Percentiles rank a stretch among this genome's conserved stretches.
These are phyloP conservation scores for Delphinapterus leucas DNA, from an alignment of 2,113 vertebrate genomes.

Conservation along the genomic window DNA sequence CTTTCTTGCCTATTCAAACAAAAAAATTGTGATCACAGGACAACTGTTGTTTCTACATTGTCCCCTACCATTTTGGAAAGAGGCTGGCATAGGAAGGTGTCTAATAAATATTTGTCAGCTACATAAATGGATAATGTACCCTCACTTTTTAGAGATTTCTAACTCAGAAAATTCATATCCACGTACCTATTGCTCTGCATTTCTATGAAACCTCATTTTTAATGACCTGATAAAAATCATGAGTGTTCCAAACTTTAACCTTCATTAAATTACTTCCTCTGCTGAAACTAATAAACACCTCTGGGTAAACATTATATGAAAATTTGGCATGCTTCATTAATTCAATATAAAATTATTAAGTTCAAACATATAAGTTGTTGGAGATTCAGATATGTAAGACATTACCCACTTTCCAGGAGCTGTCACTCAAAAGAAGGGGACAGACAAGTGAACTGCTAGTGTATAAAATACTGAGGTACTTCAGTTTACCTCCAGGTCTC, in stretches of 20 bases:
- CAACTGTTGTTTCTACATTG: not conserved
- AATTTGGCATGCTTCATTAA: not conserved
- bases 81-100: not conserved
- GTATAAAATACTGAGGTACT: not conserved
- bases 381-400: not conserved
- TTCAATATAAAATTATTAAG: not conserved
- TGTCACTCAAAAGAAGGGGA: not conserved
- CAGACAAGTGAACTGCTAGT: not conserved
- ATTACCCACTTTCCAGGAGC: not conserved
- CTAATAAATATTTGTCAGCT: not conserved
- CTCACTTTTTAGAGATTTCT: not conserved
- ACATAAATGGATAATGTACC: fast-evolving
- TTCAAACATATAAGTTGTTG: not conserved
- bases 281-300: not conserved
- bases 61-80: not conserved
- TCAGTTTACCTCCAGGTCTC: too few relatives aligned
- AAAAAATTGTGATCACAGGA: not conserved
- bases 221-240: not conserved
- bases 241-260: not conserved
- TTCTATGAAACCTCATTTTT: not conserved
- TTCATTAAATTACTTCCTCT: not conserved
- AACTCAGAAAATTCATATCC: not conserved
- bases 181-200: not conserved
- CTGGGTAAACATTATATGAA: not conserved
- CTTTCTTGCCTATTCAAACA: not conserved